Evolutionary conservation across 2,888 invertebrate genomes (phyloP).

Genomic region (Volucella bombylans): DNA sequence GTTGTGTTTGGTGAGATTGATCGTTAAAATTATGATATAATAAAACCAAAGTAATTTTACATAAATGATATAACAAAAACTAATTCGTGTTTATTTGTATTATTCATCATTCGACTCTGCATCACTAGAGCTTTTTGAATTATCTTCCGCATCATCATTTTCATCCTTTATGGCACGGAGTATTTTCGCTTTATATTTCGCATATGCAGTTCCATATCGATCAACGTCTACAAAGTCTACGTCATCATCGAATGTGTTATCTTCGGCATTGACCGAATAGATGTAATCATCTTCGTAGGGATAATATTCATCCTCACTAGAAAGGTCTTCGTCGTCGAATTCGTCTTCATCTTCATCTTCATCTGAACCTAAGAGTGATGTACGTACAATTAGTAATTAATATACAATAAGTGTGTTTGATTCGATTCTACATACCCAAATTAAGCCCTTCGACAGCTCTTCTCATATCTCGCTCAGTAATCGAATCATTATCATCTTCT

Average conservation of each 20-base stretch:
- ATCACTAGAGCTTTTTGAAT: background rate
- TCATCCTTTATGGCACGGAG: slow-evolving; percentile 73
- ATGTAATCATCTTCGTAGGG: slow-evolving; percentile 80
- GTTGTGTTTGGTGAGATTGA: slow-evolving; percentile 85
- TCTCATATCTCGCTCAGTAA: slow-evolving; percentile 84
- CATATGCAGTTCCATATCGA: slow-evolving; percentile 86
- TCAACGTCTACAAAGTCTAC: slow-evolving; percentile 84
- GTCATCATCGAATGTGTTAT: slow-evolving; percentile 81
- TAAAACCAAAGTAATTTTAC: background rate
- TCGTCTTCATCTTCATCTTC: slow-evolving; percentile 75
- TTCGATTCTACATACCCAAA: slow-evolving; percentile 76
- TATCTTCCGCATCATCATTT: slow-evolving; percentile 61
- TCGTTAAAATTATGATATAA: slow-evolving; percentile 79
- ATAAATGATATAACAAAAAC: slow-evolving; percentile 19
- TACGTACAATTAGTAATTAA: background rate
- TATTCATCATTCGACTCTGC: slow-evolving; percentile 23
- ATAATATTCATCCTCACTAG: slow-evolving; percentile 77
- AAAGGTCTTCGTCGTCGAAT: slow-evolving; percentile 75
- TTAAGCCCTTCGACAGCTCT: slow-evolving; percentile 84
- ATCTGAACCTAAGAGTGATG: slow-evolving; percentile 59
- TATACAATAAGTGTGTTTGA: background rate
- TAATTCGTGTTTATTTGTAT: slow-evolving; percentile 2
- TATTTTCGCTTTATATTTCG: slow-evolving; percentile 86
- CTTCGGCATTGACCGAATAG: slow-evolving; percentile 81
- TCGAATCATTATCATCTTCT: slow-evolving; percentile 82